Evolutionary conservation across 2,113 vertebrate genomes (phyloP), one percentile per base, ranked within the genome.

Genomic region (Candoia aspera): DNA sequence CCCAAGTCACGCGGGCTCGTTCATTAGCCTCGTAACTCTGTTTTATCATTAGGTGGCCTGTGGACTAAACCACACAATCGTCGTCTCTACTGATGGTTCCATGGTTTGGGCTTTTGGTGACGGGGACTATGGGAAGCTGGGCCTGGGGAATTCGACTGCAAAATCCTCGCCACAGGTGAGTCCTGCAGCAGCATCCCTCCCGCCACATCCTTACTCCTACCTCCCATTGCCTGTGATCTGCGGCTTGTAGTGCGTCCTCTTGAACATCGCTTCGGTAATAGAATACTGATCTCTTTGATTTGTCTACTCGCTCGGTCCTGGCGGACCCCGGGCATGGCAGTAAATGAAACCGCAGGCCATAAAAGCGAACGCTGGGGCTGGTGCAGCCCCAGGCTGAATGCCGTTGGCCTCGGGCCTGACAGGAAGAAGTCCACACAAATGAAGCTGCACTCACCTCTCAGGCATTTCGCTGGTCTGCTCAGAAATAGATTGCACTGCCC

Each of bases 31-130:
- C n/a, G n/a, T n/a, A n/a, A n/a, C n/a, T n/a, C n/a, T n/a, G 8
- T 79, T 33, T 37, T 10, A 23, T 84, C 13, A 1, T 73, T 87
- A 98, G 98, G 98, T 98, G 94, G 98, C 98, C 84, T 98, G 98
- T 96, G 98, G 98, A 15, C 96, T 98, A 90, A 98, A 98, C 93
- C 98, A 98, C 83, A 98, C 98, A 1, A 94, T 98, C 17, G 98
- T 97, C 0, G 97, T 98, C n/a, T 98, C 98, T 73, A 92, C 97
- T 26, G 98, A 98, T 93, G 98, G 98, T 42, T 98, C 98, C n/a
- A 96, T 98, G 97, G 98, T 98, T 29, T 98, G 98, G 98, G 98
- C 98, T 87, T 98, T 98, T 92, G 98, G 98, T 93, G 98, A 98
- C 86, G 98, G 98, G 84, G 98, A 98, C 93, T 98, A 98, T 89